Conservation (phyloP, 2,888 invertebrate species). For the Schrankia costaestrigalis region DNA sequence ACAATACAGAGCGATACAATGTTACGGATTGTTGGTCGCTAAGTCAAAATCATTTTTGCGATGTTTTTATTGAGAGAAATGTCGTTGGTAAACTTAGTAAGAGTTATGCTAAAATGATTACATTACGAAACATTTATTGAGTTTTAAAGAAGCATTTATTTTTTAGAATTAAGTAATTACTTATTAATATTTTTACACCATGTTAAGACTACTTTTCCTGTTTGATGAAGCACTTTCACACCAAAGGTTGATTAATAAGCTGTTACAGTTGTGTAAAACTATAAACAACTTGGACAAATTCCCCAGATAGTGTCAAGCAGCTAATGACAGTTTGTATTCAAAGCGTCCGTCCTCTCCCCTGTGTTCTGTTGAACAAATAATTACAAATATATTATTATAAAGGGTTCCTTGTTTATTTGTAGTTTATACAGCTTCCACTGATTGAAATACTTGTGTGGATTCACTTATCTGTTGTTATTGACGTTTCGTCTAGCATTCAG, state of each 20-base stretch:
- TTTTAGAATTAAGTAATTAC: too few relatives aligned
- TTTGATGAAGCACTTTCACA: too few relatives aligned
- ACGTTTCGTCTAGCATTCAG: slow-evolving; percentile 10
- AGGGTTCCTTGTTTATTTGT: slow-evolving; percentile 16
- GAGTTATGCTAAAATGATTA: background rate
- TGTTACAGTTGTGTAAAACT: too few relatives aligned
- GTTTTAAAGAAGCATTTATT: too few relatives aligned
- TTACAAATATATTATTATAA: slow-evolving; percentile 19
- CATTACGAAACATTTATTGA: background rate
- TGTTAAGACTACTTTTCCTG: too few relatives aligned
- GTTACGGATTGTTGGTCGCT: slow-evolving; percentile 44
- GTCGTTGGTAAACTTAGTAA: slow-evolving; percentile 3
- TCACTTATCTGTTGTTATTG: slow-evolving; percentile 18
- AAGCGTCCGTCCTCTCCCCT: too few relatives aligned
- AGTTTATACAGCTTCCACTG: slow-evolving; percentile 23
- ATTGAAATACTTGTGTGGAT: slow-evolving; percentile 18
- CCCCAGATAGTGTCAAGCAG: too few relatives aligned
- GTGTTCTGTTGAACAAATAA: too few relatives aligned
- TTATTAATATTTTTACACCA: too few relatives aligned
- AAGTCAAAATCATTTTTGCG: slow-evolving; percentile 28
- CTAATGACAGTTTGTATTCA: too few relatives aligned
- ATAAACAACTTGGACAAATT: too few relatives aligned
- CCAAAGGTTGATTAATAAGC: too few relatives aligned
- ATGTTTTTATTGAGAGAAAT: slow-evolving; percentile 20
- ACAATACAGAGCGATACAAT: slow-evolving; percentile 37